Evolutionary conservation across 2,888 invertebrate species (phyloP), one percentile per base, ranked within the genome.

Genomic region (Criorhina ranunculi): DNA sequence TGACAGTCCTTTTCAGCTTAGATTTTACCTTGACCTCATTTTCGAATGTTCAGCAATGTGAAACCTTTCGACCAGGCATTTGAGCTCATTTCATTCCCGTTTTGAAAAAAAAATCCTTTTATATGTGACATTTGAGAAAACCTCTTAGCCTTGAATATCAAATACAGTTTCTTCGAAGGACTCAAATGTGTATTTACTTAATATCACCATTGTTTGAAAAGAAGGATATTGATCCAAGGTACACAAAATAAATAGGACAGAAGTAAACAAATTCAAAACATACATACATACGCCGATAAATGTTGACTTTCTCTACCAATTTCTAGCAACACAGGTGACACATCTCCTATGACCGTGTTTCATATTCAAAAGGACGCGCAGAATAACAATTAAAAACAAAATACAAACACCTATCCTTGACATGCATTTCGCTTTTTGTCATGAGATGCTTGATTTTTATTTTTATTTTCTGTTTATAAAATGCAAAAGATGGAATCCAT

Each of bases 351-450:
- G 46, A 59, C n/a, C 5, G 35, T 5, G 35, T 24, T n/a, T 5
- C 1, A 15, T 29, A 24, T 40, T 55, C 53, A 24, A 73, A 64
- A 42, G 42, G n/a, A 73, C 55, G 55, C 44, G 70, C 49, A 2
- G 4, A 64, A 42, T 53, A 75, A 73, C 46, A 53, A 67, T 51
- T 57, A 59, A 24, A 46, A 55, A 60, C 12, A 44, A n/a, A 31
- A 55, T 37, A 8, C n/a, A n/a, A 35, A 15, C 59, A 42, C 62
- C 35, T 46, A 80, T 81, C 76, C 80, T 81, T 76, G 76, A 81
- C 76, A 76, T 67, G 46, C 33, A 75, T 67, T 55, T 35, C 8
- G 69, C 53, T 5, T 51, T 51, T 24, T 24, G 24, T 24, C 51
- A 29, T 29, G 29, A 29, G 31, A 2, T 29, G 53, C 35, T 53